Percentiles rank a stretch among this genome's conserved stretches.
Conservation (phyloP, 2,888 invertebrate genomes). For the Thumatha senex region DNA sequence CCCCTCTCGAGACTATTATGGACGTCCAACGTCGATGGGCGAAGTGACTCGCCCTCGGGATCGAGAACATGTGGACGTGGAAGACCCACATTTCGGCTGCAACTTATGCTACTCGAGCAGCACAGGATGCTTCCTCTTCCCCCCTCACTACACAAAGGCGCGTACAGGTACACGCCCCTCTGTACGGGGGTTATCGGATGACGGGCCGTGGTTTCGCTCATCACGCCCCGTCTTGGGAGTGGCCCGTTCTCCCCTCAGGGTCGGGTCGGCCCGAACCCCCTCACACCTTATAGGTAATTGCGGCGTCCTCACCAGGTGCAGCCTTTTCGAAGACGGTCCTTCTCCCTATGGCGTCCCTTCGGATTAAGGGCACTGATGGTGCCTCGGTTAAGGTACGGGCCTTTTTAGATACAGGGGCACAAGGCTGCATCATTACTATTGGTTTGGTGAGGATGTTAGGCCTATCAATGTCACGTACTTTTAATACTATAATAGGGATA, state of each 20-base stretch:
- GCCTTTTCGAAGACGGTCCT: background rate
- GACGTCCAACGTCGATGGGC: too few species aligned
- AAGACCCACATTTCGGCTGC: background rate
- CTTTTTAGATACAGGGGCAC: background rate
- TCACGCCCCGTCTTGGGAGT: background rate
- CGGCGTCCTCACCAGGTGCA: background rate
- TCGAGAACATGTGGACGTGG: background rate
- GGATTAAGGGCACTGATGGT: background rate
- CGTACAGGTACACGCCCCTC: background rate
- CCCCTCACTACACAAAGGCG: background rate
- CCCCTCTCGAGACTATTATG: background rate
- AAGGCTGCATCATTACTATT: background rate
- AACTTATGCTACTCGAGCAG: background rate
- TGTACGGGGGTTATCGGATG: background rate
- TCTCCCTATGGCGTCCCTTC: background rate
- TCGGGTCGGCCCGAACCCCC: background rate
- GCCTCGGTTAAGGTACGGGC: background rate
- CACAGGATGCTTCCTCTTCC: background rate
- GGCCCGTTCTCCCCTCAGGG: background rate
- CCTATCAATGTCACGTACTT: background rate
- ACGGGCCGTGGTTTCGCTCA: background rate
- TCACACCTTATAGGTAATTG: background rate
- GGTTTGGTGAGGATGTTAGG: background rate
- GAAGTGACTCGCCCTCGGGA: background rate
- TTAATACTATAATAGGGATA: background rate